A percentile compares a stretch with the other conserved stretches of the same genome.
Evolutionary conservation across 2,797 vertebrate species (phyloP).

Genomic region (Epinephelus awoara): DNA sequence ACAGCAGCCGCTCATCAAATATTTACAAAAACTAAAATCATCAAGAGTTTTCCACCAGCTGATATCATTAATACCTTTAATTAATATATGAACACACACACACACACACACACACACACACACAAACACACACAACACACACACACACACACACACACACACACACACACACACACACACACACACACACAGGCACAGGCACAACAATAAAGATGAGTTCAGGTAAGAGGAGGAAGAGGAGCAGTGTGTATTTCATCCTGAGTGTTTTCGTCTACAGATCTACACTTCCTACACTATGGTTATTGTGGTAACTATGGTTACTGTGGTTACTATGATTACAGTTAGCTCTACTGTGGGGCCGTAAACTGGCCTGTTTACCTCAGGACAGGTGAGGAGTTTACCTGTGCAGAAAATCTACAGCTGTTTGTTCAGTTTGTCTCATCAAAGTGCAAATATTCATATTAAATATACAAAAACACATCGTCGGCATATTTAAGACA

Average conservation of each 20-base stretch:
- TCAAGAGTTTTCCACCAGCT: conserved; percentile 14
- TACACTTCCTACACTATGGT: conserved; percentile 1
- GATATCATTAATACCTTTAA: conserved; percentile 23
- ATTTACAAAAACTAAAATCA: conserved; percentile 4
- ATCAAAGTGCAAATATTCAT: no score
- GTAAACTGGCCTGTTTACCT: no score
- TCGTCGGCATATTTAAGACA: no score
- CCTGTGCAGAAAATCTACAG: no score
- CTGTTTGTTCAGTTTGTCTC: no score
- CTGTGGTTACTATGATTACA: not conserved
- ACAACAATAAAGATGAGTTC: not conserved
- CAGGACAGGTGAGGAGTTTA: no score
- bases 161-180: not conserved
- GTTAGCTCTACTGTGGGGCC: not conserved
- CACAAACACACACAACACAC: not conserved
- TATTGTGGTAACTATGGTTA: conserved; percentile 14
- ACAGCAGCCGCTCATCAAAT: not conserved
- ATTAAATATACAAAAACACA: no score
- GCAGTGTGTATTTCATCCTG: conserved; percentile 45
- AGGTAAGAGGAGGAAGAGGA: no score
- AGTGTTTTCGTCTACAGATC: conserved; percentile 25
- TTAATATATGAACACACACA: not conserved
- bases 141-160: not conserved
- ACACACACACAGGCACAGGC: not conserved
- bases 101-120: not conserved